A percentile compares a stretch with the other conserved stretches of the same genome.
These are phyloP conservation scores for Koerneria pararmatus DNA, from an alignment of 2,888 invertebrate genomes.

Conservation along the genomic window DNA sequence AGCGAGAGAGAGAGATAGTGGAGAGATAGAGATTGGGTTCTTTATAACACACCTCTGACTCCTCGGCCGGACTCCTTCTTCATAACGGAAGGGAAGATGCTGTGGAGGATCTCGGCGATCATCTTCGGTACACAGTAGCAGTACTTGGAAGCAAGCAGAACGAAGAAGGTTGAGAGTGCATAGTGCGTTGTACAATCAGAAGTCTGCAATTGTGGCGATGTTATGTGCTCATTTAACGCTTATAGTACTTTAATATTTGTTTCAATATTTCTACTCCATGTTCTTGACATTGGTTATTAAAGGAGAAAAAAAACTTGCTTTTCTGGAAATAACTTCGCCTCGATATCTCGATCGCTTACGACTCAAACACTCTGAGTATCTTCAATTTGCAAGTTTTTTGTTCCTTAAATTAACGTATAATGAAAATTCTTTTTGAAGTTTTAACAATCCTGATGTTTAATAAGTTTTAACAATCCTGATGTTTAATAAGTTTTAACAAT, in stretches of 20 bases:
- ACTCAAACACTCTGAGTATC: background rate
- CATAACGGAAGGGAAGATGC: slow-evolving; percentile 33
- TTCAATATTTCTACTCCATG: slow-evolving; percentile 25
- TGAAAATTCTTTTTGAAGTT: too few species aligned
- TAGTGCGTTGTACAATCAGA: slow-evolving; percentile 45
- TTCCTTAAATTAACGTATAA: too few species aligned
- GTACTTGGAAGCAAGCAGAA: slow-evolving; percentile 49
- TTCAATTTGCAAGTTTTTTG: too few species aligned
- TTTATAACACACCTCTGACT: slow-evolving; percentile 5
- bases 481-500: too few species aligned
- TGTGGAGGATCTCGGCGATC: slow-evolving; percentile 34
- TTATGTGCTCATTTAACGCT: background rate
- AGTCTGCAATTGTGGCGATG: slow-evolving; percentile 29
- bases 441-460: too few species aligned
- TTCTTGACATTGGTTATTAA: too few species aligned
- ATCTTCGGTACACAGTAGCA: slow-evolving; percentile 43
- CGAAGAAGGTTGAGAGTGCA: slow-evolving; percentile 44
- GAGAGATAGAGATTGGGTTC: too few species aligned
- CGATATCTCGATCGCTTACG: background rate
- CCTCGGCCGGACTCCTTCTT: slow-evolving; percentile 26
- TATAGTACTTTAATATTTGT: too few species aligned
- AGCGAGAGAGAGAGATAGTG: too few species aligned
- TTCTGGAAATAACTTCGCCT: background rate
- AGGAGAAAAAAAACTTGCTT: background rate
- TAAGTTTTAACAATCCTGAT: too few species aligned